Conservation (phyloP, 2,888 invertebrate genomes). For the Habroteleia sp. region DNA sequence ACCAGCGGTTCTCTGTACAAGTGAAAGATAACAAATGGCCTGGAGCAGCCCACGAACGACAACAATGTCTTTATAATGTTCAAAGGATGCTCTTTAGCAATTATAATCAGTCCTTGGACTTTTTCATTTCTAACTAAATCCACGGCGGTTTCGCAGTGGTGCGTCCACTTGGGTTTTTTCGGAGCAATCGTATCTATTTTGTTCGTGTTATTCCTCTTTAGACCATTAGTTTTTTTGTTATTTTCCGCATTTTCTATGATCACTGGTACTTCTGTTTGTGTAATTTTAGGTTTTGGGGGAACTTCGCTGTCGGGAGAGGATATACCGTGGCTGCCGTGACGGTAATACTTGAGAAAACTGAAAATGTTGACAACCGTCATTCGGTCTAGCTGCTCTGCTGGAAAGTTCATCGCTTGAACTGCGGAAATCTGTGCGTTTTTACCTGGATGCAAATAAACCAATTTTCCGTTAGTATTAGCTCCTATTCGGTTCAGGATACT, state of each 20-base stretch:
- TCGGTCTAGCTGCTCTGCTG: constrained; percentile 86
- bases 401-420: constrained; percentile 90
- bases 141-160: constrained; percentile 83
- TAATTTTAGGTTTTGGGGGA: background rate
- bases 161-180: constrained; percentile 70
- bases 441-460: constrained; percentile 90
- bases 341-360: constrained; percentile 86
- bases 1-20: constrained; percentile 91
- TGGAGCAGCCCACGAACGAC: constrained; percentile 89
- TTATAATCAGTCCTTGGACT: constrained; percentile 89
- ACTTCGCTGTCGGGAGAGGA: constrained; percentile 29
- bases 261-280: constrained; percentile 9
- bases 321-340: constrained; percentile 82
- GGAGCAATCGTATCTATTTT: background rate
- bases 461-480: constrained; percentile 84
- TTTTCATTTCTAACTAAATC: constrained; percentile 83
- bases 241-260: constrained; percentile 8
- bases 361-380: constrained; percentile 90
- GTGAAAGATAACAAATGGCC: constrained; percentile 93
- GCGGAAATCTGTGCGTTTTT: constrained; percentile 91
- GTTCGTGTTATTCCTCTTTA: constrained; percentile 72
- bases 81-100: constrained; percentile 92
- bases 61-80: constrained; percentile 89
- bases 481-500: constrained; percentile 91
- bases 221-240: constrained; percentile 57